A percentile compares a stretch with the other conserved stretches of the same genome.
Conservation (phyloP, 2,888 invertebrate species). For the Platycheirus rosarum region DNA sequence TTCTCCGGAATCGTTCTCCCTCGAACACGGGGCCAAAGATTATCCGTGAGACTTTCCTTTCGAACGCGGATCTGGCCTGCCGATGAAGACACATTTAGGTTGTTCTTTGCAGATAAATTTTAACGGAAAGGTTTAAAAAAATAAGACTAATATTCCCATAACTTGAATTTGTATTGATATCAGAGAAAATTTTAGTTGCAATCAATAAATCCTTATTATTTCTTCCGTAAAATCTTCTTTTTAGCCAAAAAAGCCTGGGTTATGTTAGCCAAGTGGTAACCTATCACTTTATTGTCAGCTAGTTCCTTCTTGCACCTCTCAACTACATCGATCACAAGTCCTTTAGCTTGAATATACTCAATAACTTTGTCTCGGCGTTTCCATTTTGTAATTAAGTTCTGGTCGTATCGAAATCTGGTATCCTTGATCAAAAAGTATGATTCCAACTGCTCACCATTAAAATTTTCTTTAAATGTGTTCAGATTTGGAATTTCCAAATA, state of each 20-base stretch:
- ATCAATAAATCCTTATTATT: too few species aligned
- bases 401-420: slow-evolving; percentile 75
- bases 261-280: slow-evolving; percentile 6
- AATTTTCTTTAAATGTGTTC: slow-evolving; percentile 73
- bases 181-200: too few species aligned
- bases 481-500: slow-evolving; percentile 77
- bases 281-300: slow-evolving; percentile 82
- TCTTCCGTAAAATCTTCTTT: slow-evolving; percentile 23
- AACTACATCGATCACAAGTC: slow-evolving; percentile 75
- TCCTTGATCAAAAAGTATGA: slow-evolving; percentile 77
- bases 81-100: too few species aligned
- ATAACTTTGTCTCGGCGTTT: slow-evolving; percentile 75
- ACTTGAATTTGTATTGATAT: too few species aligned
- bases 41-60: too few species aligned
- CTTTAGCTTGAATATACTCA: slow-evolving; percentile 76
- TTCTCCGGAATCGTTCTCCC: too few species aligned
- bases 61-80: too few species aligned
- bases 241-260: neutral
- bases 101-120: too few species aligned
- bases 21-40: too few species aligned
- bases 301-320: slow-evolving; percentile 83
- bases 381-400: slow-evolving; percentile 77
- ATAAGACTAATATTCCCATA: too few species aligned
- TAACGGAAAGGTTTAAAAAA: too few species aligned
- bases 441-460: slow-evolving; percentile 75